phyloP scores from a whole-genome alignment of 2,113 vertebrate species.

The Pollimyrus isidori region DNA sequence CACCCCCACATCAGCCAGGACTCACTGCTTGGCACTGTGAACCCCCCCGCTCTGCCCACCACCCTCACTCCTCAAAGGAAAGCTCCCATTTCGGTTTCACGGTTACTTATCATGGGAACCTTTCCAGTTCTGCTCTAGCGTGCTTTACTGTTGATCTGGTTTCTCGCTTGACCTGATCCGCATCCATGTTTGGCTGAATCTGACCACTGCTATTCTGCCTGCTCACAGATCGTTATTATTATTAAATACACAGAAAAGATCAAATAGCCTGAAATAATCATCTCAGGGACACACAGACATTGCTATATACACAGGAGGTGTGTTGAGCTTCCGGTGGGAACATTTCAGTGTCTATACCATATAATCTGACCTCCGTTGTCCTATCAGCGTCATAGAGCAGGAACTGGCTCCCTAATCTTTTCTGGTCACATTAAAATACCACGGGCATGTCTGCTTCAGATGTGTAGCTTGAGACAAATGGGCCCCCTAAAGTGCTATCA shows the following conservation, averaged over 20 bases:
- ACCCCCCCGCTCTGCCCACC: background rate
- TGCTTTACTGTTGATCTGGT: conserved; percentile 23
- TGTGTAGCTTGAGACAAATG: conserved; percentile 5
- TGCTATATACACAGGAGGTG: background rate
- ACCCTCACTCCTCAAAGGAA: conserved; percentile 42
- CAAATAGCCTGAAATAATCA: background rate
- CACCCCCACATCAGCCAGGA: background rate
- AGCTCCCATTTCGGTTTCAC: conserved; percentile 51
- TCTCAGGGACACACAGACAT: background rate
- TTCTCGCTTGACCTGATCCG: conserved; percentile 38
- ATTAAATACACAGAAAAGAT: background rate
- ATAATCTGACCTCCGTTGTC: background rate
- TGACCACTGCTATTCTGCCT: conserved; percentile 24
- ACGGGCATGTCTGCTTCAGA: background rate
- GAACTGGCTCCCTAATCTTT: background rate
- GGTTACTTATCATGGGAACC: conserved; percentile 48
- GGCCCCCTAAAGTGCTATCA: conserved; percentile 8
- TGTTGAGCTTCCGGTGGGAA: background rate
- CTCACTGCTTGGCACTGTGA: conserved; percentile 27
- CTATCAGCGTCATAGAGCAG: background rate
- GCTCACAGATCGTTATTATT: background rate
- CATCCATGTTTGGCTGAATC: conserved; percentile 44
- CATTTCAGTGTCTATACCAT: background rate
- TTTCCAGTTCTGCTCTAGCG: conserved; percentile 48
- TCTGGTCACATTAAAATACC: background rate